These are phyloP conservation scores for Distichodus sexfasciatus DNA, from an alignment of 2,797 vertebrate genomes.

Conservation along the genomic window DNA sequence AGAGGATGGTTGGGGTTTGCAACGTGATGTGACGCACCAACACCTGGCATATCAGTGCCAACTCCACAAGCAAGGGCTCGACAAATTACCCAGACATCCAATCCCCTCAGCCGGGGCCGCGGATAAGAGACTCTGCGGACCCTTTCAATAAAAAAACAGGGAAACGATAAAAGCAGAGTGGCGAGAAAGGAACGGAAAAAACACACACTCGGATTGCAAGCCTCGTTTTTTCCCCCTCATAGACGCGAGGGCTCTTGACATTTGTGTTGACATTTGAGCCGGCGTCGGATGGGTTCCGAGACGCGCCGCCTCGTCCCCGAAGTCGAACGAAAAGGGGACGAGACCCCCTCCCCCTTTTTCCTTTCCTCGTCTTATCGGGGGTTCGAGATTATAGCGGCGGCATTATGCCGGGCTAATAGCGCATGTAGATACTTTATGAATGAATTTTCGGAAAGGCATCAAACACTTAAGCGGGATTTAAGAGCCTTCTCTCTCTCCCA, in stretches of 20 bases:
- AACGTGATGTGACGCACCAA: background rate
- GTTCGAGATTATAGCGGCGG: conserved; percentile 89
- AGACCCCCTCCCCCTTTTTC: no score
- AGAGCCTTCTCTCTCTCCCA: conserved; percentile 63
- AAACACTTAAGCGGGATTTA: conserved; percentile 95
- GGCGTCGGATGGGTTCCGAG: conserved; percentile 73
- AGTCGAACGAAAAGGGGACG: no score
- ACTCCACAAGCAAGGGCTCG: conserved; percentile 11
- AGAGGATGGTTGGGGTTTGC: no score
- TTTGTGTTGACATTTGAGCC: conserved; percentile 82
- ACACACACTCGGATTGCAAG: conserved; percentile 47
- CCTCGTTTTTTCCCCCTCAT: conserved; percentile 59
- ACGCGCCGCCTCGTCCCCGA: conserved; percentile 77
- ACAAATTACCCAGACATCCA: conserved; percentile 47
- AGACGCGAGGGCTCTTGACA: conserved; percentile 76
- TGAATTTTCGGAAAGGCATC: conserved; percentile 90
- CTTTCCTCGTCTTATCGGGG: conserved; percentile 90
- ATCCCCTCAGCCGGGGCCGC: conserved; percentile 25
- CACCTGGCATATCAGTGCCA: conserved; percentile 8
- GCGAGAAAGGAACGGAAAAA: background rate
- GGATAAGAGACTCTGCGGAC: conserved; percentile 34
- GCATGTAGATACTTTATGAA: conserved; percentile 94
- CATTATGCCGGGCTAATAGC: conserved; percentile 94
- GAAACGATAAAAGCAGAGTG: conserved; percentile 5
- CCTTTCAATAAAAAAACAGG: conserved; percentile 48